phyloP scores from a whole-genome alignment of 2,888 invertebrate genomes.

The Sipunculus nudus region DNA sequence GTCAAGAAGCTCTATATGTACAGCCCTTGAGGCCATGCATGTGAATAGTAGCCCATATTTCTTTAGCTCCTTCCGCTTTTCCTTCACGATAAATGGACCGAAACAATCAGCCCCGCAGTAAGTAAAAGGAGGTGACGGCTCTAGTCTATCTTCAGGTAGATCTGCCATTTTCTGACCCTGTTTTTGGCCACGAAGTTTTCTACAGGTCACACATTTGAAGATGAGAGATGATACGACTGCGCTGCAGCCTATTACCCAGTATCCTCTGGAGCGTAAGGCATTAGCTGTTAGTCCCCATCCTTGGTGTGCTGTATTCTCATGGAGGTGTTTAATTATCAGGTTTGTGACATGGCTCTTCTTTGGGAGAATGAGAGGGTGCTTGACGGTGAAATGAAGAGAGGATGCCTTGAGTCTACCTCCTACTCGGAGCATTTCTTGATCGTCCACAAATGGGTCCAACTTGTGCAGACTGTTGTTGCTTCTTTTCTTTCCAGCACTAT shows the following conservation, averaged over 20 bases:
- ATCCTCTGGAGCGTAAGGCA: slow-evolving; percentile 35
- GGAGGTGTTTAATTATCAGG: slow-evolving; percentile 32
- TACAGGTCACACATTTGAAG: slow-evolving; percentile 19
- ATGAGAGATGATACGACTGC: slow-evolving; percentile 5
- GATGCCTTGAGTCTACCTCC: slow-evolving; percentile 20
- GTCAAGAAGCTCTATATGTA: slow-evolving; percentile 43
- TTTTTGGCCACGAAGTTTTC: slow-evolving; percentile 5
- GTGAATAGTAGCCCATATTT: slow-evolving; percentile 45
- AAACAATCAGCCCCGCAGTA: slow-evolving; percentile 45
- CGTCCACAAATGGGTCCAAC: slow-evolving; percentile 26
- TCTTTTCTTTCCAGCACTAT: background rate
- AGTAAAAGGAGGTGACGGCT: slow-evolving; percentile 40
- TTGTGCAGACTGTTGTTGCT: background rate
- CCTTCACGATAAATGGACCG: slow-evolving; percentile 43
- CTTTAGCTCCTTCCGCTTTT: slow-evolving; percentile 43
- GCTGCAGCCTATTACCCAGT: slow-evolving; percentile 16
- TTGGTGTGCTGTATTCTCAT: slow-evolving; percentile 31
- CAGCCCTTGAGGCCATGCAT: slow-evolving; percentile 40
- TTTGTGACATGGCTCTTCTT: slow-evolving; percentile 11
- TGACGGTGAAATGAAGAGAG: slow-evolving; percentile 2
- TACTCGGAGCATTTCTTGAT: slow-evolving; percentile 24
- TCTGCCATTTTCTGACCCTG: slow-evolving; percentile 32
- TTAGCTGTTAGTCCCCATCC: slow-evolving; percentile 38
- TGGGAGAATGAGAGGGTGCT: slow-evolving; percentile 25
- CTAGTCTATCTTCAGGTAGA: slow-evolving; percentile 38